phyloP scores from a whole-genome alignment of 2,113 vertebrate genomes.

The Anhinga rufa region DNA sequence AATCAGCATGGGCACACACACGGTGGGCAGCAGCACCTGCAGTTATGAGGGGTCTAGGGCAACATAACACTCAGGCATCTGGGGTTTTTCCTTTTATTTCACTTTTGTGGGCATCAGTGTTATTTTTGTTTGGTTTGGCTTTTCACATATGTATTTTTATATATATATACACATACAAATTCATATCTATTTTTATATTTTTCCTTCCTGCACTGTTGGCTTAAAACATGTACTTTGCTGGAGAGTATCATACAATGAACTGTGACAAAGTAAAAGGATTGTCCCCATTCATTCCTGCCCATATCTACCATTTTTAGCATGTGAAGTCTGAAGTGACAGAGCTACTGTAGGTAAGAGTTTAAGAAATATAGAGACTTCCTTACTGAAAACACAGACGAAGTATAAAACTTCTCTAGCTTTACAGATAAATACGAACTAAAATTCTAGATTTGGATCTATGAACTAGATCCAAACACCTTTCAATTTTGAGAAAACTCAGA shows the following conservation, averaged over 20 bases:
- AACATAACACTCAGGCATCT: neutral
- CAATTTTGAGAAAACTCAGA: neutral
- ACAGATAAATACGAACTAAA: neutral
- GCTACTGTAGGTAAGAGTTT: neutral
- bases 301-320: neutral
- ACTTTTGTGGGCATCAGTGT: neutral
- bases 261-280: neutral
- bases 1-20: neutral
- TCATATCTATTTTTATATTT: neutral
- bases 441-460: neutral
- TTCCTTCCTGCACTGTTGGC: neutral
- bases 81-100: neutral
- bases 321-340: neutral
- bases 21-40: neutral
- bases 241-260: neutral
- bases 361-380: neutral
- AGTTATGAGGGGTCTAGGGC: neutral
- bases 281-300: neutral
- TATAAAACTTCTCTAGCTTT: neutral
- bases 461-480: neutral
- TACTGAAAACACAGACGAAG: neutral
- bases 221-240: neutral
- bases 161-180: rapidly evolving
- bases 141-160: neutral
- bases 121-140: neutral